phyloP scores from a whole-genome alignment of 2,113 vertebrate species.

The Madoqua kirkii region DNA sequence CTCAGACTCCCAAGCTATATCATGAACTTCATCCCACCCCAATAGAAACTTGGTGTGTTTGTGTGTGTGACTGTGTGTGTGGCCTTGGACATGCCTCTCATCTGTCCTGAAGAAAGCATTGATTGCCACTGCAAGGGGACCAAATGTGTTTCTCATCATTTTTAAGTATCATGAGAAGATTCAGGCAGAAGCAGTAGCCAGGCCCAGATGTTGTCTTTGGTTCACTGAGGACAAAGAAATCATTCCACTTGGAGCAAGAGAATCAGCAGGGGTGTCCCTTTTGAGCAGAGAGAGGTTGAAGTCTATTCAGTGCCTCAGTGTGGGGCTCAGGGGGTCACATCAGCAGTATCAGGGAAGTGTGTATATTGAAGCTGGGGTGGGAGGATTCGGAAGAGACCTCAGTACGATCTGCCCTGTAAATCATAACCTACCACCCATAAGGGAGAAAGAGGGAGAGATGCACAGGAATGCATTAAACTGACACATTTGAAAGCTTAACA shows the following conservation, averaged over 20 bases:
- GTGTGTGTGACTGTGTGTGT: not conserved
- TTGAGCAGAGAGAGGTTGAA: not conserved
- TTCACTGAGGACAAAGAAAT: constrained; percentile 71
- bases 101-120: not conserved
- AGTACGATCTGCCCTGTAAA: not conserved
- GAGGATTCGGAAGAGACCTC: not conserved
- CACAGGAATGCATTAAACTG: not conserved
- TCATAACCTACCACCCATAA: not conserved
- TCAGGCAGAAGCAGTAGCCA: constrained; percentile 79
- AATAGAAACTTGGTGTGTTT: not conserved
- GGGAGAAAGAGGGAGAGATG: not conserved
- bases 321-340: not conserved
- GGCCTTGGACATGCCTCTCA: not conserved
- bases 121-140: constrained; percentile 48
- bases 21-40: not conserved
- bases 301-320: not conserved
- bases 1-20: not conserved
- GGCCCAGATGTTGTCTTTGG: constrained; percentile 76
- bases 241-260: constrained; percentile 51
- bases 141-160: constrained; percentile 79
- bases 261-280: not conserved
- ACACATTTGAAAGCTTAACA: not conserved
- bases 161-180: constrained; percentile 74
- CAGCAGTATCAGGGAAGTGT: not conserved
- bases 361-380: not conserved